Evolutionary conservation across 2,113 vertebrate genomes (phyloP).

Genomic region (Pluvianellus socialis): DNA sequence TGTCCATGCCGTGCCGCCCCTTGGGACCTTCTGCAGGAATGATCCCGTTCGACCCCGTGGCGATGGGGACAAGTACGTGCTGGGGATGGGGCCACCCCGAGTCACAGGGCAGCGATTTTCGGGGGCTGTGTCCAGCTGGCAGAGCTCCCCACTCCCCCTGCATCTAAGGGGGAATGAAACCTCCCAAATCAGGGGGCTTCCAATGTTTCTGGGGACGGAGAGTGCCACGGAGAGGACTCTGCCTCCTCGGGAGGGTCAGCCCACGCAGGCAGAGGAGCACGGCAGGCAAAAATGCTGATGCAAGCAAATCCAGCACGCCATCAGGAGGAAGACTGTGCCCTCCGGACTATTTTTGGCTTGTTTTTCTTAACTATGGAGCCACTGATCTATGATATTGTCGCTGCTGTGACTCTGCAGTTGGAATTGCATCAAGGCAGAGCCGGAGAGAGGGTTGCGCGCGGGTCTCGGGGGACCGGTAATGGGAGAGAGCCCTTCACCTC

Average conservation of each 20-base stretch:
- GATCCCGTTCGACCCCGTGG: fast-evolving
- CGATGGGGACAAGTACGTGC: neutral
- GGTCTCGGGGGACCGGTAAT: slow-evolving; percentile 14
- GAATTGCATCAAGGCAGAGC: neutral
- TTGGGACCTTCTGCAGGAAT: fast-evolving
- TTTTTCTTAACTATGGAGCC: slow-evolving; percentile 26
- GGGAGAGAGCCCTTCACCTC: slow-evolving; percentile 61
- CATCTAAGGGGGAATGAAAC: neutral
- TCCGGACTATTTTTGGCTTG: slow-evolving; percentile 21
- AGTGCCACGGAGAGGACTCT: neutral
- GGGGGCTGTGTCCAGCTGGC: fast-evolving
- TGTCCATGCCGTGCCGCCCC: fast-evolving
- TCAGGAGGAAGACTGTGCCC: neutral
- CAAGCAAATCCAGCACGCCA: neutral
- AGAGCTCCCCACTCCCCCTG: too few species aligned
- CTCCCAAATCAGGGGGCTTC: neutral
- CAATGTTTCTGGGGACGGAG: neutral
- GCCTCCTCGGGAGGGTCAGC: neutral
- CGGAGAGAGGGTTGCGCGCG: neutral
- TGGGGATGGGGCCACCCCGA: neutral
- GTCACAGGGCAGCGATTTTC: neutral
- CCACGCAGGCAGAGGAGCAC: neutral
- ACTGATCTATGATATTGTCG: slow-evolving; percentile 40
- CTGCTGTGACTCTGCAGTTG: slow-evolving; percentile 45
- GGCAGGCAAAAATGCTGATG: neutral